These are phyloP conservation scores for Tipula vernalis DNA, from an alignment of 2,888 invertebrate genomes.

Conservation along the genomic window DNA sequence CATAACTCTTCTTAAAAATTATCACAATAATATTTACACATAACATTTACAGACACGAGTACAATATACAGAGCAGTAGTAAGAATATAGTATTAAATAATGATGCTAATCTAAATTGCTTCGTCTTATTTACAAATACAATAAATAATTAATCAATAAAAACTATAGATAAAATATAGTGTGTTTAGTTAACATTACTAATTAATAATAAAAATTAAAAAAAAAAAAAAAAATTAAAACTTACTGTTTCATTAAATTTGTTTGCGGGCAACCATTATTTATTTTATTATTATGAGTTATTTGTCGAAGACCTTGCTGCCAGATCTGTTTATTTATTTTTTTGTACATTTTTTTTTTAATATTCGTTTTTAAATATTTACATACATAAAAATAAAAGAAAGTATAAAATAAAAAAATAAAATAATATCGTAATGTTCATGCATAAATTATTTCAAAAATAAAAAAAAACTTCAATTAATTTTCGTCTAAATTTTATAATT, in stretches of 20 bases:
- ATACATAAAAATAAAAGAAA: slow-evolving; percentile 10
- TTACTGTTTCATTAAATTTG: slow-evolving; percentile 97
- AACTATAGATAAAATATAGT: background rate
- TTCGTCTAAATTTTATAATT: background rate
- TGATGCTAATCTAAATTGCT: background rate
- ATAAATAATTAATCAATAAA: background rate
- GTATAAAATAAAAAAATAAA: background rate
- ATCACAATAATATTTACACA: background rate
- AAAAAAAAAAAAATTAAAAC: slow-evolving; percentile 33
- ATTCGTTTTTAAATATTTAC: background rate
- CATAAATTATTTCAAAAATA: background rate
- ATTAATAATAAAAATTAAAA: background rate
- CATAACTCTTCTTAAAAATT: background rate
- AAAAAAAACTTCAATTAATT: background rate
- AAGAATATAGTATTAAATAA: background rate
- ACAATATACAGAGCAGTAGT: too few relatives aligned
- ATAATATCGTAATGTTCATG: background rate
- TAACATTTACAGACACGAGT: background rate
- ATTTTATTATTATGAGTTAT: slow-evolving; percentile 95
- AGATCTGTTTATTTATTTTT: slow-evolving; percentile 46
- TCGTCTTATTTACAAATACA: background rate
- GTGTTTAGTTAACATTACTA: background rate
- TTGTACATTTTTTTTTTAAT: background rate
- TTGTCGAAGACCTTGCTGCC: slow-evolving; percentile 79
- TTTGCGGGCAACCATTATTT: slow-evolving; percentile 90